Percentiles rank a stretch among this genome's conserved stretches.
Conservation (phyloP, 2,797 vertebrate species). For the Chelon auratus region DNA sequence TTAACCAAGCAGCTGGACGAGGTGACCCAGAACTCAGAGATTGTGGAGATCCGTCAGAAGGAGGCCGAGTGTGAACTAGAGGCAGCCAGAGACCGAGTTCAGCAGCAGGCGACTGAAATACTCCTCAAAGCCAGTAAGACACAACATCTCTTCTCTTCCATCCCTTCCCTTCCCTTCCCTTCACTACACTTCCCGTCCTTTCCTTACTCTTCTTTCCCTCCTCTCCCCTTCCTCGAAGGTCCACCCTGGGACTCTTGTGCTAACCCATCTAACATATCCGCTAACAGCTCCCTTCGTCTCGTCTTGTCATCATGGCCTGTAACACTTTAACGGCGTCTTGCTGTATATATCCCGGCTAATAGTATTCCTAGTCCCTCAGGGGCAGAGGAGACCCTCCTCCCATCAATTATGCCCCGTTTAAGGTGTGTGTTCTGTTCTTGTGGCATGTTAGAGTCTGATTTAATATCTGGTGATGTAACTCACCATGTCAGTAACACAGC, state of each 20-base stretch:
- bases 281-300: conserved; percentile 31
- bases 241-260: neutral
- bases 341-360: conserved; percentile 37
- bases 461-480: conserved; percentile 18
- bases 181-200: neutral
- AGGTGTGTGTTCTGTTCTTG: conserved; percentile 14
- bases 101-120: conserved; percentile 97
- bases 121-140: conserved; percentile 98
- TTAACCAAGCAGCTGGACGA: conserved; percentile 96
- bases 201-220: neutral
- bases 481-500: neutral
- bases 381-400: conserved; percentile 15
- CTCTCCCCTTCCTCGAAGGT: neutral
- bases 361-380: conserved; percentile 8
- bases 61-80: conserved; percentile 96
- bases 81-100: conserved; percentile 92
- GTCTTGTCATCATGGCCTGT: conserved; percentile 15
- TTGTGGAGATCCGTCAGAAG: conserved; percentile 94
- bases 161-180: no score
- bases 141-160: neutral
- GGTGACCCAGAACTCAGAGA: conserved; percentile 94
- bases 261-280: conserved; percentile 24
- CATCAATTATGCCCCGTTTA: conserved; percentile 36
- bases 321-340: conserved; percentile 37
- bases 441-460: conserved; percentile 25